Percentiles rank a stretch among this genome's conserved stretches.
Evolutionary conservation across 2,113 vertebrate genomes (phyloP).

Genomic region (Phaetusa simplex): DNA sequence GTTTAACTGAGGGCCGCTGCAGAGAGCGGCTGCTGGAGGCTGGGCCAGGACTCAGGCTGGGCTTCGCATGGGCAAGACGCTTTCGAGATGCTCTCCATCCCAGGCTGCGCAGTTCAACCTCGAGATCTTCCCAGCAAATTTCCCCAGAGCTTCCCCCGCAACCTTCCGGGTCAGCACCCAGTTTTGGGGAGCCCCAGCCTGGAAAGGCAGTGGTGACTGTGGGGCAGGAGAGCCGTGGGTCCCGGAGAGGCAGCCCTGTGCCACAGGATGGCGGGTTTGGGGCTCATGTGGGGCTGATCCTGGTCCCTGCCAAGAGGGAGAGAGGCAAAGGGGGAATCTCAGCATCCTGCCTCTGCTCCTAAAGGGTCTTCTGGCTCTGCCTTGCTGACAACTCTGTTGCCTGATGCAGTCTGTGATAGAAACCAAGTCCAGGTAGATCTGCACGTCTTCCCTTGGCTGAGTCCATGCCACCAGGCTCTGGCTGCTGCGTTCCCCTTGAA

Average conservation of each 20-base stretch:
- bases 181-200: not conserved
- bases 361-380: not conserved
- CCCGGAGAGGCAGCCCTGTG: not conserved
- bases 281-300: not conserved
- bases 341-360: not conserved
- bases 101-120: not conserved
- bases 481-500: not conserved
- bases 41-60: not conserved
- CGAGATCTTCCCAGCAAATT: not conserved
- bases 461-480: not conserved
- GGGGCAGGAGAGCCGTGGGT: fast-evolving
- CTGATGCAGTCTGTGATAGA: not conserved
- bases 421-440: not conserved
- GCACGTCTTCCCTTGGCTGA: not conserved
- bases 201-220: not conserved
- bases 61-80: fast-evolving
- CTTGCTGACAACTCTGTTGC: not conserved
- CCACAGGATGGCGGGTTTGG: not conserved
- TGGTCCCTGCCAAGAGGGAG: not conserved
- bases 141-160: not conserved
- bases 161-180: not conserved
- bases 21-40: not conserved
- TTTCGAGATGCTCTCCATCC: not conserved
- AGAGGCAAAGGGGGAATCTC: not conserved
- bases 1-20: conserved; percentile 55